A percentile compares a stretch with the other conserved stretches of the same genome.
Conservation (phyloP, 2,888 invertebrate species). For the Nomada goodeniana region DNA sequence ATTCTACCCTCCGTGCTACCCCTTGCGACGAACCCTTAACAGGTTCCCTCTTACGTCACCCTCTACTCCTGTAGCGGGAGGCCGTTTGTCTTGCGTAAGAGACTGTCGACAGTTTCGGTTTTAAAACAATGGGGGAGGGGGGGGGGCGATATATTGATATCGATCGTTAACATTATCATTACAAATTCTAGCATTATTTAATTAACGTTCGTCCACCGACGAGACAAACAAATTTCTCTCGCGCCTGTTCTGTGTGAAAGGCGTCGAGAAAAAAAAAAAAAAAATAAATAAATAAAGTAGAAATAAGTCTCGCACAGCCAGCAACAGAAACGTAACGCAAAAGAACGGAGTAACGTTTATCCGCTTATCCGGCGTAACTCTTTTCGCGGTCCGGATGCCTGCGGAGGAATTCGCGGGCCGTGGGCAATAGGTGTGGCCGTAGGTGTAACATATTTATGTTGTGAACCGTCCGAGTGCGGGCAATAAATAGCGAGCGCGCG, state of each 20-base stretch:
- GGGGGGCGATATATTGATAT: not conserved
- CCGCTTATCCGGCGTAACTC: constrained; percentile 54
- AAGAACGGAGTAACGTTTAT: constrained; percentile 27
- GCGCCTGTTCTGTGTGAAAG: too few relatives aligned
- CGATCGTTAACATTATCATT: not conserved
- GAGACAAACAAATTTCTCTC: too few relatives aligned
- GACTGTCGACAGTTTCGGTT: constrained; percentile 31
- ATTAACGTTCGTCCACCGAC: too few relatives aligned
- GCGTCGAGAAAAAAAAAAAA: not conserved
- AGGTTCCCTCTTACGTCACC: constrained; percentile 72
- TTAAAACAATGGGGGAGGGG: not conserved
- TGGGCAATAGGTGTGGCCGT: constrained; percentile 73
- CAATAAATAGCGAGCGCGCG: constrained; percentile 81
- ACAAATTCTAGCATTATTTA: too few relatives aligned
- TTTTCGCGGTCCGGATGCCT: constrained; percentile 53
- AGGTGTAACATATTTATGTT: constrained; percentile 84
- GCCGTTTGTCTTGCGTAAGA: constrained; percentile 33
- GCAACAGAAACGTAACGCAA: not conserved
- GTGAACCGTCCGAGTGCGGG: constrained; percentile 82
- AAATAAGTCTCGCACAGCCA: not conserved
- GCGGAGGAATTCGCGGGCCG: constrained; percentile 67
- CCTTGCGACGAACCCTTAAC: constrained; percentile 73
- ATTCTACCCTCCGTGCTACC: constrained; percentile 72
- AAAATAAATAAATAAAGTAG: not conserved
- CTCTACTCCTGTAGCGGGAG: constrained; percentile 65